phyloP scores from a whole-genome alignment of 2,113 vertebrate genomes.

The Forbesichthys papilliferus region DNA sequence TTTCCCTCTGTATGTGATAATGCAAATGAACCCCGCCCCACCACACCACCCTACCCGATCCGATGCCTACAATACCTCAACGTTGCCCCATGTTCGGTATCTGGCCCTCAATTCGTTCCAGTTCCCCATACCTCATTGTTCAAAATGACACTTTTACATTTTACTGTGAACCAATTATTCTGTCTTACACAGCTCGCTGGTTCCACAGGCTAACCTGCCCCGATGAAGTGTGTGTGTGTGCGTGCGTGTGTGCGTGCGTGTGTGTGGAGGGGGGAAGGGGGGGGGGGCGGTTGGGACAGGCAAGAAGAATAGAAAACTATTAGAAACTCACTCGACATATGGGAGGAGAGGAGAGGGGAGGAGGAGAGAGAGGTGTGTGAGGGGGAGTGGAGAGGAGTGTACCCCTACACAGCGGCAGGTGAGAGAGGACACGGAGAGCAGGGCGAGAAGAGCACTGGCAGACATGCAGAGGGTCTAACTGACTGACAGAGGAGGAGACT shows the following conservation, averaged over 20 bases:
- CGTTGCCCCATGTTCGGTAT: constrained; percentile 53
- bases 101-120: constrained; percentile 74
- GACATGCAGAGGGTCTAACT: too few species aligned
- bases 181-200: constrained; percentile 73
- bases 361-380: background rate
- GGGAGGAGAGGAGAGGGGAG: background rate
- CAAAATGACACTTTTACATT: constrained; percentile 78
- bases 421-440: too few species aligned
- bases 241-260: too few species aligned
- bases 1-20: too few species aligned
- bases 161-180: constrained; percentile 76
- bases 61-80: too few species aligned
- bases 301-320: background rate
- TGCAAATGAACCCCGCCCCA: too few species aligned
- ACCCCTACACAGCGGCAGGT: too few species aligned
- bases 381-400: background rate
- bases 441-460: too few species aligned
- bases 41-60: too few species aligned
- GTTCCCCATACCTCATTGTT: constrained; percentile 76
- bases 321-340: too few species aligned
- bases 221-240: constrained; percentile 48
- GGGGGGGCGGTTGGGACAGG: constrained; percentile 13
- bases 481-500: too few species aligned
- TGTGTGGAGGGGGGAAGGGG: constrained; percentile 4
- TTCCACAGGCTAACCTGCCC: constrained; percentile 65